Conservation (phyloP, 2,797 vertebrate species). For the Caiman crocodilus region DNA sequence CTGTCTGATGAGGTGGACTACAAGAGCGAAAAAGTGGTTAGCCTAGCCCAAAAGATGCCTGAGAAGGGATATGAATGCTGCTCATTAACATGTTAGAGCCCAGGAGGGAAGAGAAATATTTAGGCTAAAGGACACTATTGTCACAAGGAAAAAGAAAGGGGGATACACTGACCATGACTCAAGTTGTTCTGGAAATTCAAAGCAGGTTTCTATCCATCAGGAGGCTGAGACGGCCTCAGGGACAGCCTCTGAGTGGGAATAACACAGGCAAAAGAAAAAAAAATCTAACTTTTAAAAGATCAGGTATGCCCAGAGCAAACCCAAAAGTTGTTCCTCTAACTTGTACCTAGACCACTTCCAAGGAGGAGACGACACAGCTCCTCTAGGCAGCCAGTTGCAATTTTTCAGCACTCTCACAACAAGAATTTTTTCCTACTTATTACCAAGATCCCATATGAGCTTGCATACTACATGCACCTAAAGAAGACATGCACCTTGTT, state of each 20-base stretch:
- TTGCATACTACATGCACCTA: no score
- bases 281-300: no score
- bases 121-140: background rate
- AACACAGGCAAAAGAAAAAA: background rate
- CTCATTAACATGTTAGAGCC: background rate
- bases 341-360: no score
- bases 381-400: no score
- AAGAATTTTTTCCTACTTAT: no score
- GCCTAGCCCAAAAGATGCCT: background rate
- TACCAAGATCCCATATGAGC: no score
- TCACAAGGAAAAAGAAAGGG: background rate
- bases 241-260: fast-evolving
- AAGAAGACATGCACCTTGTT: no score
- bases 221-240: background rate
- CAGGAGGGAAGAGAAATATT: background rate
- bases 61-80: background rate
- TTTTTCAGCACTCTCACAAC: no score
- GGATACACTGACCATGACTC: background rate
- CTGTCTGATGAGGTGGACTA: no score
- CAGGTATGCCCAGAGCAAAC: no score
- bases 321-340: no score
- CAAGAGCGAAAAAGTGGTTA: background rate
- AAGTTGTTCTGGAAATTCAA: fast-evolving
- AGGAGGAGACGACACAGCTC: no score
- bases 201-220: background rate